These are phyloP conservation scores for Kryptolebias marmoratus DNA, from an alignment of 2,113 vertebrate species.

Conservation along the genomic window DNA sequence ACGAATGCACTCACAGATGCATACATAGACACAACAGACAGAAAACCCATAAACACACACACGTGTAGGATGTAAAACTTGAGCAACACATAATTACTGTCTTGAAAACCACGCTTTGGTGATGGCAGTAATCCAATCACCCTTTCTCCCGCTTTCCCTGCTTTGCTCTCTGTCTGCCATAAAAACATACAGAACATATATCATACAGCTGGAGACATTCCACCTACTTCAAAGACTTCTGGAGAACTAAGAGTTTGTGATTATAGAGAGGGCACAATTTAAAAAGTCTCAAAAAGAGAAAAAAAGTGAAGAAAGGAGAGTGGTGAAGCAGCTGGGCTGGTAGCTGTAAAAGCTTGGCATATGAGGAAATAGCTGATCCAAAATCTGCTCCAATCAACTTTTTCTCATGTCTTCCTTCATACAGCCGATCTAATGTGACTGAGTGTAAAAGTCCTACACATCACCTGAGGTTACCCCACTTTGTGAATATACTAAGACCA, in stretches of 20 bases:
- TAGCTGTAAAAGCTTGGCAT: conserved; percentile 51
- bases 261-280: conserved; percentile 71
- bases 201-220: conserved; percentile 62
- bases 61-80: conserved; percentile 16
- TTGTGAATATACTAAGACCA: conserved; percentile 6
- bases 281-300: conserved; percentile 42
- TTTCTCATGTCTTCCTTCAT: conserved; percentile 23
- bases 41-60: conserved; percentile 12
- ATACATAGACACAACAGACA: conserved; percentile 18
- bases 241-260: conserved; percentile 61
- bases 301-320: conserved; percentile 31
- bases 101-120: conserved; percentile 40
- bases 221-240: conserved; percentile 67
- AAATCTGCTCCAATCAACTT: conserved; percentile 48
- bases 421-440: conserved; percentile 39
- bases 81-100: conserved; percentile 48
- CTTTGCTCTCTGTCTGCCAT: conserved; percentile 42
- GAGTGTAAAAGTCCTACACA: conserved; percentile 12
- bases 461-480: conserved; percentile 14
- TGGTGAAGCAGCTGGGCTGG: conserved; percentile 71
- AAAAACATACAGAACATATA: conserved; percentile 43
- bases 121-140: conserved; percentile 26
- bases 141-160: conserved; percentile 45
- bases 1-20: conserved; percentile 22
- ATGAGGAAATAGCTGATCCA: conserved; percentile 49